Percentiles rank a stretch among this genome's conserved stretches.
phyloP scores from a whole-genome alignment of 2,113 vertebrate species.

The Mirounga angustirostris region DNA sequence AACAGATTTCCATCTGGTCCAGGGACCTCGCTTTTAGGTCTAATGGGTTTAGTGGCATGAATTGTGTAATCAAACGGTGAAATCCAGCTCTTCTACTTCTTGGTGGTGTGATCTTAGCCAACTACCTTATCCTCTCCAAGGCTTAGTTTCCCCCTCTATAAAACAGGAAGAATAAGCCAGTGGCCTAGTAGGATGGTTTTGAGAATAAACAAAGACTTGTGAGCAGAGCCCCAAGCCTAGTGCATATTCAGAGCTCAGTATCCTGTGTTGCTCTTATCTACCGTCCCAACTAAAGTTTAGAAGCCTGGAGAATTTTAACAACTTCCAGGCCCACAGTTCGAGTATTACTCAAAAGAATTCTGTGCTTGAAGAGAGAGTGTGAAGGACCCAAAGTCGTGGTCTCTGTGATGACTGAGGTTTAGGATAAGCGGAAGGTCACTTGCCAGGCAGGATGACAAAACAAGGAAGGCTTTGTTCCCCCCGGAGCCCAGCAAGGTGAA shows the following conservation, averaged over 20 bases:
- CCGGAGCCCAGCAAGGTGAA: neutral
- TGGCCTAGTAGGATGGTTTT: neutral
- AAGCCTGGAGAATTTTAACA: neutral
- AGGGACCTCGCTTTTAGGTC: neutral
- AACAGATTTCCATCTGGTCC: neutral
- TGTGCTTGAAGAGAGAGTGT: neutral
- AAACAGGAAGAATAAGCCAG: neutral
- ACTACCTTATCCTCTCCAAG: no score
- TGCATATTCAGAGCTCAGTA: neutral
- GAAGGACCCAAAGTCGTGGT: neutral
- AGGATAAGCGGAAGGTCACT: neutral
- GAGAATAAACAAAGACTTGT: neutral
- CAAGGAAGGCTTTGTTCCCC: neutral
- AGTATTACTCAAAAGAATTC: neutral
- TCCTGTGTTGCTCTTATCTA: neutral
- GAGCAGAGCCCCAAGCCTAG: neutral
- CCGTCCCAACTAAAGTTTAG: neutral
- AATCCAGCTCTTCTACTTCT: neutral
- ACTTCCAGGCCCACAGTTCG: neutral
- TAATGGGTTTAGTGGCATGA: neutral
- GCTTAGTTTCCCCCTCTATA: neutral
- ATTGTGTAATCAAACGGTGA: no score
- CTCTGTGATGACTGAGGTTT: neutral
- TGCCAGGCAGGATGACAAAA: neutral
- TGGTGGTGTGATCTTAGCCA: neutral